A percentile compares a stretch with the other conserved stretches of the same genome.
These are phyloP conservation scores for Poecilobothrus nobilitatus DNA, from an alignment of 2,888 invertebrate genomes.

Conservation along the genomic window DNA sequence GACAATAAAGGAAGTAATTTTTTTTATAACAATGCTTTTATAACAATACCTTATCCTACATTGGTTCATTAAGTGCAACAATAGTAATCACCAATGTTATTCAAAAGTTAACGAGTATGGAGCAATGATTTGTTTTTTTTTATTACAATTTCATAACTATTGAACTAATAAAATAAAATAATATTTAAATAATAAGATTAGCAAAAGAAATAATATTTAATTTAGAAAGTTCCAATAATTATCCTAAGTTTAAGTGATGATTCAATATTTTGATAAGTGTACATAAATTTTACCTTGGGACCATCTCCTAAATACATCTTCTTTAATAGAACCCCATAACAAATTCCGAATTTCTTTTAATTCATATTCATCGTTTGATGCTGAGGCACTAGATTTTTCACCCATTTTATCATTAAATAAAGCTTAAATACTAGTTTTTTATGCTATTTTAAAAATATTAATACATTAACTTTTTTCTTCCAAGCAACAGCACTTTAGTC, in stretches of 20 bases:
- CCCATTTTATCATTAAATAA: conserved; percentile 28
- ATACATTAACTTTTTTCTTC: background rate
- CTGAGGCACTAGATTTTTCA: conserved; percentile 36
- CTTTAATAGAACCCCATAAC: conserved; percentile 79
- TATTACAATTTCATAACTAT: no score
- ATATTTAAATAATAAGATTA: no score
- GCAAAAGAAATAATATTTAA: no score
- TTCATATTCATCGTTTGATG: conserved; percentile 50
- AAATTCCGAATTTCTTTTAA: conserved; percentile 65
- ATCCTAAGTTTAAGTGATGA: background rate
- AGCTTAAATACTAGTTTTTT: background rate
- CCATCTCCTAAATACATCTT: conserved; percentile 85
- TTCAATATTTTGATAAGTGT: background rate
- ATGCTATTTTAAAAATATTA: background rate
- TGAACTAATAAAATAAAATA: no score
- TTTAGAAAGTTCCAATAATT: no score
- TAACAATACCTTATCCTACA: no score
- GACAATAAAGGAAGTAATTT: no score
- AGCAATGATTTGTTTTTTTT: no score
- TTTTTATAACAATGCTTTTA: no score
- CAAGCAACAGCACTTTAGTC: conserved; percentile 1
- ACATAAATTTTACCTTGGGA: conserved; percentile 59
- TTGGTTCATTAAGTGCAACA: no score
- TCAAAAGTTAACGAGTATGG: no score
- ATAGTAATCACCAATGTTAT: no score